Percentiles rank a stretch among this genome's conserved stretches.
Evolutionary conservation across 2,888 invertebrate species (phyloP).

Genomic region (Colostygia pectinataria): DNA sequence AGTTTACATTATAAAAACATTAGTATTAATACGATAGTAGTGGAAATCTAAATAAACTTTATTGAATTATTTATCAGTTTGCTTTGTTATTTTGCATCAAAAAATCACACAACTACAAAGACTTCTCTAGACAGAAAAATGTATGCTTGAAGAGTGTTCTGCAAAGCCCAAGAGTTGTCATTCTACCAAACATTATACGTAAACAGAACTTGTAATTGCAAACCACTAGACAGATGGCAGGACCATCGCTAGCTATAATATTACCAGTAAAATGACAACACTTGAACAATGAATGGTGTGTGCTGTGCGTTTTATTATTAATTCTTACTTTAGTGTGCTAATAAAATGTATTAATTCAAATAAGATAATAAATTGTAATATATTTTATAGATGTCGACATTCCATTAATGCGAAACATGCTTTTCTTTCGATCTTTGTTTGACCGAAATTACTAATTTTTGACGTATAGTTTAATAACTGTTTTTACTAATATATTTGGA

Average conservation of each 20-base stretch:
- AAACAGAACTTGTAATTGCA: constrained; percentile 25
- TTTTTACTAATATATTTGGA: constrained; percentile 19
- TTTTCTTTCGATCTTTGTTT: constrained; percentile 52
- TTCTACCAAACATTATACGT: constrained; percentile 35
- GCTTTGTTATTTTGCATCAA: not conserved
- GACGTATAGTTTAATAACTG: constrained; percentile 10
- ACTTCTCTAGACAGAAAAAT: constrained; percentile 36
- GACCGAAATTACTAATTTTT: constrained; percentile 20
- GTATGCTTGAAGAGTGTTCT: constrained; percentile 47
- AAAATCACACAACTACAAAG: constrained; percentile 31
- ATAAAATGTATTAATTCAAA: constrained; percentile 79
- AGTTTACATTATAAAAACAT: no score
- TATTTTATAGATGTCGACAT: constrained; percentile 74
- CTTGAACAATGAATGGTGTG: constrained; percentile 58
- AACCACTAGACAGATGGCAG: constrained; percentile 44
- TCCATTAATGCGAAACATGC: constrained; percentile 78
- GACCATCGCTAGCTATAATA: constrained; percentile 37
- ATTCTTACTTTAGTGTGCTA: constrained; percentile 80
- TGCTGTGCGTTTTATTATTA: constrained; percentile 70
- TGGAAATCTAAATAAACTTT: no score
- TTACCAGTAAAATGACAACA: constrained; percentile 57
- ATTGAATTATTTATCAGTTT: not conserved
- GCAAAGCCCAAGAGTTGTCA: constrained; percentile 46
- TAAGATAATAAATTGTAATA: constrained; percentile 74
- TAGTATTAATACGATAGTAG: no score